Percentiles rank a stretch among this genome's conserved stretches.
These are phyloP conservation scores for Nematostella vectensis DNA, from an alignment of 92 coral and sea anemone genomes.

Conservation along the genomic window DNA sequence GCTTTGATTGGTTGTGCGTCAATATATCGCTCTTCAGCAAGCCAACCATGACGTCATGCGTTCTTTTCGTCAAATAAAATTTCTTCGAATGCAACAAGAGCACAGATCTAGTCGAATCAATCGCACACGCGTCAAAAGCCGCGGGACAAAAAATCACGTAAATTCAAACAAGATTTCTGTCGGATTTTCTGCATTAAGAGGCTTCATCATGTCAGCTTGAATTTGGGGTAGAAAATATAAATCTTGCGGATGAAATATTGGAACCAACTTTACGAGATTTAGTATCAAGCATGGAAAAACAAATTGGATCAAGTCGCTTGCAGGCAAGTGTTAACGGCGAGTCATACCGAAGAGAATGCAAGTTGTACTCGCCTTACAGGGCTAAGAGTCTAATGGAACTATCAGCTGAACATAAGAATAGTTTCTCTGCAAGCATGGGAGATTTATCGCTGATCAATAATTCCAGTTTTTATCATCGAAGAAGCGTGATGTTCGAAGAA, in stretches of 20 bases:
- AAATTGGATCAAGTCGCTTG: not conserved
- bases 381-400: conserved; percentile 10
- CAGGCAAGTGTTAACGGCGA: no score
- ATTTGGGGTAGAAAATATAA: no score
- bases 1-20: conserved; percentile 13
- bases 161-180: no score
- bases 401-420: conserved; percentile 35
- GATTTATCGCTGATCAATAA: conserved; percentile 44
- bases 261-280: not conserved
- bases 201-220: no score
- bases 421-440: conserved; percentile 83
- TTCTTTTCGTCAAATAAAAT: conserved; percentile 6
- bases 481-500: conserved; percentile 74
- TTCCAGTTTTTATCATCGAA: conserved; percentile 20
- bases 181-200: no score
- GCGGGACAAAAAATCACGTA: no score
- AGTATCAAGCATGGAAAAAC: not conserved
- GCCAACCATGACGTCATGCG: conserved; percentile 21
- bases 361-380: conserved; percentile 5
- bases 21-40: not conserved
- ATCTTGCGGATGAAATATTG: not conserved
- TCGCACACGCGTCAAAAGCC: no score
- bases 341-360: no score
- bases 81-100: not conserved
- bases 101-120: no score